Evolutionary conservation across 2,888 invertebrate species (phyloP).

Genomic region (Tholera decimalis): DNA sequence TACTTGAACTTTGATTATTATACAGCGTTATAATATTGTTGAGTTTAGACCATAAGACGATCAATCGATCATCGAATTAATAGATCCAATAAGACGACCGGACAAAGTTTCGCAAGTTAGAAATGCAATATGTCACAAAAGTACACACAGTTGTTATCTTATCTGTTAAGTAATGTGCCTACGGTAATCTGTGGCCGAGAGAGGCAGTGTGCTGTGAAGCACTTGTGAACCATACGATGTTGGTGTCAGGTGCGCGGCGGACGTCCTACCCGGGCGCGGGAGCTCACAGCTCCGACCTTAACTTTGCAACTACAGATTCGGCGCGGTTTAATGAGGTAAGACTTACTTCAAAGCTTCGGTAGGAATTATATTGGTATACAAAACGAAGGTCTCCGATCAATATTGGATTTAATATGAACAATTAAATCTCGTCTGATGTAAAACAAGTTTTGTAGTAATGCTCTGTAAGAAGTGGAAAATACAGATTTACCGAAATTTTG

Average conservation of each 20-base stretch:
- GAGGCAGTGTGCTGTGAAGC: constrained; percentile 68
- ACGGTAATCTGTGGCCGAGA: constrained; percentile 74
- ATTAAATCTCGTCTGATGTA: constrained; percentile 8
- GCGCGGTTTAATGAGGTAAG: constrained; percentile 76
- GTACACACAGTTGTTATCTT: constrained; percentile 79
- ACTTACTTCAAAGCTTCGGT: constrained; percentile 15
- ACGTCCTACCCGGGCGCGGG: constrained; percentile 76
- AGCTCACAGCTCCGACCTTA: constrained; percentile 65
- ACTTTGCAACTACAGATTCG: constrained; percentile 55
- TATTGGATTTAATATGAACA: neutral
- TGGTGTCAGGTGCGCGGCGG: constrained; percentile 84
- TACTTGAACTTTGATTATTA: neutral
- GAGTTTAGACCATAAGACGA: too few relatives aligned
- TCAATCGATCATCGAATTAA: constrained; percentile 59
- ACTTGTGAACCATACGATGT: constrained; percentile 80
- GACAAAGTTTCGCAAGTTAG: constrained; percentile 64
- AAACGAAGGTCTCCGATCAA: constrained; percentile 1
- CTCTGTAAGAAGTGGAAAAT: constrained; percentile 1
- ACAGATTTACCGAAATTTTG: neutral
- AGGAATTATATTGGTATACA: neutral
- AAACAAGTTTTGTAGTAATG: neutral
- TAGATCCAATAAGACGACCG: constrained; percentile 47
- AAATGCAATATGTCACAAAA: constrained; percentile 75
- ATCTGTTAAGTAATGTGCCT: constrained; percentile 80
- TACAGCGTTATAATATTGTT: neutral